Percentiles rank a stretch among this genome's conserved stretches.
phyloP scores from a whole-genome alignment of 2,797 vertebrate genomes.

The Hydrocynus forskahlii region DNA sequence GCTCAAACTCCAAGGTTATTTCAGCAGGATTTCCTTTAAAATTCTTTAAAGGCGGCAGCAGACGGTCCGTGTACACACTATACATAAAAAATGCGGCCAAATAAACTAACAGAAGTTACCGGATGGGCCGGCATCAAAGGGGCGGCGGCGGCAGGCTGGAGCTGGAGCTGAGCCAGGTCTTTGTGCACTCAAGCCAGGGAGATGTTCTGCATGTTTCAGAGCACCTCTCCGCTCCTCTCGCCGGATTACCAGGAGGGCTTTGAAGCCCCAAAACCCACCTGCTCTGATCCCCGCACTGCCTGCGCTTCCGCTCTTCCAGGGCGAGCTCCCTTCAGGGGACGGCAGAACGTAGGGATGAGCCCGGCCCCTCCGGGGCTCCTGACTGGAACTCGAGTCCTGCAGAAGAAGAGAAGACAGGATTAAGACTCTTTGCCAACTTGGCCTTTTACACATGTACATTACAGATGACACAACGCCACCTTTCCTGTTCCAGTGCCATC shows the following conservation, averaged over 20 bases:
- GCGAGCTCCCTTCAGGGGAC: slow-evolving; percentile 74
- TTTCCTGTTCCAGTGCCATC: neutral
- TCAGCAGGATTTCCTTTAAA: slow-evolving; percentile 76
- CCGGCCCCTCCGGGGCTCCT: slow-evolving; percentile 67
- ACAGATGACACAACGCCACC: neutral
- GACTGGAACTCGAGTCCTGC: slow-evolving; percentile 74
- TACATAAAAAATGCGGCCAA: slow-evolving; percentile 79
- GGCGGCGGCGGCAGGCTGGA: slow-evolving; percentile 67
- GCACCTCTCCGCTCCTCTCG: slow-evolving; percentile 67
- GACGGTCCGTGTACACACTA: slow-evolving; percentile 78
- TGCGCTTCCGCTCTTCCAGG: slow-evolving; percentile 63
- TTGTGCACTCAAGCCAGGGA: slow-evolving; percentile 75
- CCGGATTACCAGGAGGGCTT: slow-evolving; percentile 79
- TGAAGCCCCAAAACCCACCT: slow-evolving; percentile 80
- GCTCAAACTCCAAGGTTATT: slow-evolving; percentile 77
- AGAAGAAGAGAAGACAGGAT: slow-evolving; percentile 50
- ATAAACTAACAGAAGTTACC: slow-evolving; percentile 80
- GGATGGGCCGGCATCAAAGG: slow-evolving; percentile 79
- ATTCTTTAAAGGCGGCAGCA: slow-evolving; percentile 73
- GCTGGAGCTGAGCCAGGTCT: slow-evolving; percentile 76
- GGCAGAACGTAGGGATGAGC: slow-evolving; percentile 72
- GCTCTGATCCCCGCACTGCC: slow-evolving; percentile 71
- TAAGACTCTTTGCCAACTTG: slow-evolving; percentile 53
- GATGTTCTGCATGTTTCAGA: slow-evolving; percentile 79
- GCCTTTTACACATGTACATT: slow-evolving; percentile 18